Percentiles rank a stretch among this genome's conserved stretches.
Evolutionary conservation across 2,797 vertebrate genomes (phyloP).

Genomic region (Tragelaphus eurycerus): DNA sequence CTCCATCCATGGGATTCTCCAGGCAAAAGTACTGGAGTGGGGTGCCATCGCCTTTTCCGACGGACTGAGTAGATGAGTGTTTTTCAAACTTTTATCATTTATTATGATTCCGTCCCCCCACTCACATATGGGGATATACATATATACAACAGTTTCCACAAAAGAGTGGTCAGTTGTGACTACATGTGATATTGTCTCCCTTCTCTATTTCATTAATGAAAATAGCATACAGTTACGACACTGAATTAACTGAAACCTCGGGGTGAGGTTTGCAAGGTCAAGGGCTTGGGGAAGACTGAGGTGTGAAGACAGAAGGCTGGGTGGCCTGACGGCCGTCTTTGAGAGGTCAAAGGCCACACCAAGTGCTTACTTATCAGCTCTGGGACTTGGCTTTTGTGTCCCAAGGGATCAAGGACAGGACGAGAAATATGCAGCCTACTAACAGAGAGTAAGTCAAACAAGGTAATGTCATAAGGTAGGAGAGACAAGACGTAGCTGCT

Average conservation of each 20-base stretch:
- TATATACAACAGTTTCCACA: background rate
- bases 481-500: background rate
- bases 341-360: background rate
- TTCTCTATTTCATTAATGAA: conserved; percentile 2
- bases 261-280: background rate
- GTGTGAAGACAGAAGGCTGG: background rate
- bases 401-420: background rate
- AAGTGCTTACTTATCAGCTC: background rate
- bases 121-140: background rate
- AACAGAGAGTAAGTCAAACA: background rate
- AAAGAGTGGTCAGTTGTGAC: background rate
- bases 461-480: background rate
- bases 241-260: background rate
- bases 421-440: background rate
- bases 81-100: background rate
- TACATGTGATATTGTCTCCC: background rate
- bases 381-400: conserved; percentile 1
- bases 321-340: background rate
- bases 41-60: background rate
- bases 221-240: background rate
- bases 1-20: too few species aligned
- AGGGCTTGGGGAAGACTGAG: background rate
- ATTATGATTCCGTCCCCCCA: background rate
- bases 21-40: too few species aligned
- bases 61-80: background rate